Conservation (phyloP, 2,113 vertebrate species). For the Tylochromis polylepis region DNA sequence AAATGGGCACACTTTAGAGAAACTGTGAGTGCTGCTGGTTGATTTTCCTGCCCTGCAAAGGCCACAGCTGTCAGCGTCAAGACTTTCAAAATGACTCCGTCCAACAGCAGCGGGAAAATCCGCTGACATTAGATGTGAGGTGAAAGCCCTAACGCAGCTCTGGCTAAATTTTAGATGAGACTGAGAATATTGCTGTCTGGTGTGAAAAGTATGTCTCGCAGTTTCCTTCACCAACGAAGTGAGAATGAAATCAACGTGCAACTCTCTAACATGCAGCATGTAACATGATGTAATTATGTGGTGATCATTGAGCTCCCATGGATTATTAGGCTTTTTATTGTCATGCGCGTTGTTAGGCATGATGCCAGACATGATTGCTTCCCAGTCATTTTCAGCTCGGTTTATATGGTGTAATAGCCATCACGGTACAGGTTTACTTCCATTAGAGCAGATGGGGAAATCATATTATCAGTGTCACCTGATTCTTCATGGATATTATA, state of each 20-base stretch:
- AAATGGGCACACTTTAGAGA: not conserved
- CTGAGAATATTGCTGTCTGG: not conserved
- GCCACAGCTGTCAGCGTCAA: conserved; percentile 1
- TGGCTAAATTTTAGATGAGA: conserved; percentile 26
- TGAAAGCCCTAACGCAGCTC: conserved; percentile 12
- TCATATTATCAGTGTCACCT: not conserved
- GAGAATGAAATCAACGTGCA: conserved; percentile 20
- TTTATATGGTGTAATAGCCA: not conserved
- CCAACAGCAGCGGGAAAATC: conserved; percentile 18
- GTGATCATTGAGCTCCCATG: not conserved
- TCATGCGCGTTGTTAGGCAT: not conserved
- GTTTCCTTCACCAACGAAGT: conserved; percentile 10
- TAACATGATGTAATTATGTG: conserved; percentile 9
- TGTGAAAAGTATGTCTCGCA: not conserved
- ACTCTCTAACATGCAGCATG: not conserved
- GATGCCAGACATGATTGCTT: conserved; percentile 21
- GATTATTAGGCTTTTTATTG: conserved; percentile 19
- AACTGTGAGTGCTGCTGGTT: not conserved
- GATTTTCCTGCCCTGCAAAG: not conserved
- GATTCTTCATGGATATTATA: not conserved
- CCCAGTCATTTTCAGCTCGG: conserved; percentile 17
- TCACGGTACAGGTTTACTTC: not conserved
- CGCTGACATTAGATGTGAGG: conserved; percentile 24
- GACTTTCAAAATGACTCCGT: conserved; percentile 13
- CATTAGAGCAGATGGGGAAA: not conserved